A percentile compares a stretch with the other conserved stretches of the same genome.
Evolutionary conservation across 2,797 vertebrate species (phyloP).

Genomic region (Rhinoraja longicauda): DNA sequence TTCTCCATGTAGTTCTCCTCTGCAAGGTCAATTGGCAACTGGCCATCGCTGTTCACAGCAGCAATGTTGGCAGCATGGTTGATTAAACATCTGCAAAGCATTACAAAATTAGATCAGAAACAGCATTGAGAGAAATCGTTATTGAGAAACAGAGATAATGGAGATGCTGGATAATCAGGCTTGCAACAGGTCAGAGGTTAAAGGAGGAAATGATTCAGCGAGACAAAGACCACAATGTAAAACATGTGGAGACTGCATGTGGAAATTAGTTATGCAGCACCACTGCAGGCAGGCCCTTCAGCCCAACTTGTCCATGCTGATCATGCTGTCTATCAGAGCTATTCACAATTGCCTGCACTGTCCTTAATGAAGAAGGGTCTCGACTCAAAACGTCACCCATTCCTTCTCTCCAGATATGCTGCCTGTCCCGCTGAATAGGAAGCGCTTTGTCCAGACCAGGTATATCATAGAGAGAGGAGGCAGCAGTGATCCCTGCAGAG

Average conservation of each 20-base stretch:
- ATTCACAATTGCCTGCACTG: too few species aligned
- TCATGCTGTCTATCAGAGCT: too few species aligned
- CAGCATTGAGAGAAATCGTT: background rate
- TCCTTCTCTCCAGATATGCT: too few species aligned
- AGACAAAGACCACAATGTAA: background rate
- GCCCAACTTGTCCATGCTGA: background rate
- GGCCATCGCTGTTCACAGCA: constrained; percentile 81
- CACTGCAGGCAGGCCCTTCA: background rate
- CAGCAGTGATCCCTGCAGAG: too few species aligned
- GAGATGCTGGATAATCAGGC: background rate
- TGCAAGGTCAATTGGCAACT: constrained; percentile 80
- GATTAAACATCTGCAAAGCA: constrained; percentile 69
- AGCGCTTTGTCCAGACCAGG: too few species aligned
- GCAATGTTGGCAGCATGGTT: constrained; percentile 68
- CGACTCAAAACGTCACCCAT: too few species aligned
- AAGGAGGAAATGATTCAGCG: background rate
- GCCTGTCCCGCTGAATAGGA: too few species aligned
- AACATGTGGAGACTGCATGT: background rate
- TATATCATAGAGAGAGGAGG: too few species aligned
- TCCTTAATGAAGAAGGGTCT: too few species aligned
- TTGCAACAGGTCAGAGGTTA: background rate
- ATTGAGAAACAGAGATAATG: background rate
- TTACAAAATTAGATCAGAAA: background rate
- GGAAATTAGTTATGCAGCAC: background rate
- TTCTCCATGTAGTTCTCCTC: constrained; percentile 76